Percentiles rank a stretch among this genome's conserved stretches.
phyloP scores from a whole-genome alignment of 2,888 invertebrate species.

The Hirtodrosophila duncani region DNA sequence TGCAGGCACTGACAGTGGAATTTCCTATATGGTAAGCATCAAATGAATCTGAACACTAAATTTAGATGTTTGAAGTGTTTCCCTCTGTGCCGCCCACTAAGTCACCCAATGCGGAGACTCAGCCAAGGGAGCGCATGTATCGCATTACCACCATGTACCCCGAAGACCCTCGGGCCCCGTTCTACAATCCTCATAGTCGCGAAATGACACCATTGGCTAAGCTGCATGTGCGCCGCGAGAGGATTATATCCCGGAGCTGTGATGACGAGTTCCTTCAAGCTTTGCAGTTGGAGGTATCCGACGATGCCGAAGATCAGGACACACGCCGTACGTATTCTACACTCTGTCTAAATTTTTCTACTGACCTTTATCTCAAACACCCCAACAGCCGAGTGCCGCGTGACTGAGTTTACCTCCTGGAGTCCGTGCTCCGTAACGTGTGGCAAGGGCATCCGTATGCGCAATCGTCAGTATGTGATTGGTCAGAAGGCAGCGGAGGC shows the following conservation, averaged over 20 bases:
- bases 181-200: slow-evolving; percentile 85
- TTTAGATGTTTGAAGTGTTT: neutral
- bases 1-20: slow-evolving; percentile 96
- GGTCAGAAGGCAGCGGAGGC: slow-evolving; percentile 86
- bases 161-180: slow-evolving; percentile 94
- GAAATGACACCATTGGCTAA: slow-evolving; percentile 91
- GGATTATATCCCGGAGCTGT: slow-evolving; percentile 86
- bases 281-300: slow-evolving; percentile 82
- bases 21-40: slow-evolving; percentile 91
- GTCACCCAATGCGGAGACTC: slow-evolving; percentile 88
- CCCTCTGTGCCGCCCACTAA: no score
- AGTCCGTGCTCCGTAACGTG: slow-evolving; percentile 90
- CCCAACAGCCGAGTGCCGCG: slow-evolving; percentile 86
- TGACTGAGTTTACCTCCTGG: slow-evolving; percentile 87
- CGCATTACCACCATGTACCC: slow-evolving; percentile 94
- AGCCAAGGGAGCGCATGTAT: slow-evolving; percentile 90
- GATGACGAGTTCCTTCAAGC: slow-evolving; percentile 82
- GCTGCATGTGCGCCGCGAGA: slow-evolving; percentile 87
- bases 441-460: slow-evolving; percentile 91
- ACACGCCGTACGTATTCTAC: slow-evolving; percentile 81
- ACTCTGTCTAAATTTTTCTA: neutral
- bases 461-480: slow-evolving; percentile 84
- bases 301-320: slow-evolving; percentile 84
- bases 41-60: no score
- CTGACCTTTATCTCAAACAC: neutral